A percentile compares a stretch with the other conserved stretches of the same genome.
Conservation (phyloP, 2,113 vertebrate genomes). For the Columba janthina region DNA sequence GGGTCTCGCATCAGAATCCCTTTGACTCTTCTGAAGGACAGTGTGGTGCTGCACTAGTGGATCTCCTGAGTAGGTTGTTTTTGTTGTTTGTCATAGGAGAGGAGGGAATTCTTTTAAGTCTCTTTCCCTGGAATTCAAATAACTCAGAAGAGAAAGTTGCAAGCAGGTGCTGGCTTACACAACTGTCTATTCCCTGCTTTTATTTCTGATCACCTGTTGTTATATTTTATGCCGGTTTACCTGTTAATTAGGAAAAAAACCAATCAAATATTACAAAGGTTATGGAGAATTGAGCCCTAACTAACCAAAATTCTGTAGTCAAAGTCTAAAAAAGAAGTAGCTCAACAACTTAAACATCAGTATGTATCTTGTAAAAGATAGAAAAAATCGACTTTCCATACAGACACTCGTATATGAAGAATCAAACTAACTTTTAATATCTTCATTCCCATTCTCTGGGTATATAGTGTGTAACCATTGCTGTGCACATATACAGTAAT, state of each 20-base stretch:
- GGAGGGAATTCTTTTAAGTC: not conserved
- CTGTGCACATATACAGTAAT: not conserved
- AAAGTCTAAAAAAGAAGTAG: not conserved
- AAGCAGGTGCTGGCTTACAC: not conserved
- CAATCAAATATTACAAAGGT: not conserved
- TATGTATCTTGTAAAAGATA: not conserved
- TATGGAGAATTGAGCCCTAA: not conserved
- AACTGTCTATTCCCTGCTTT: not conserved
- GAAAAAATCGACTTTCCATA: not conserved
- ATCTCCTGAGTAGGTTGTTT: not conserved
- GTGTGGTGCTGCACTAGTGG: rapidly evolving
- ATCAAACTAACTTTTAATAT: constrained; percentile 56
- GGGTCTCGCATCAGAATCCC: not conserved
- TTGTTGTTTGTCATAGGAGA: not conserved
- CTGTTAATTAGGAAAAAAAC: not conserved
- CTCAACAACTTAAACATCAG: not conserved
- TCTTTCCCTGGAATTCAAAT: not conserved
- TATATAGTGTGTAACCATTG: constrained; percentile 31
- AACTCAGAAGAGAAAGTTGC: not conserved
- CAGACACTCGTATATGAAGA: constrained; percentile 17
- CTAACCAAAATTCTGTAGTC: not conserved
- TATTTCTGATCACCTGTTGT: not conserved
- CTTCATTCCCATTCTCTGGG: constrained; percentile 11
- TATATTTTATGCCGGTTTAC: not conserved
- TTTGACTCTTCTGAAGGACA: not conserved